Percentiles rank a stretch among this genome's conserved stretches.
phyloP scores from a whole-genome alignment of 2,888 invertebrate species.

The Chrysomela aeneicollis region DNA sequence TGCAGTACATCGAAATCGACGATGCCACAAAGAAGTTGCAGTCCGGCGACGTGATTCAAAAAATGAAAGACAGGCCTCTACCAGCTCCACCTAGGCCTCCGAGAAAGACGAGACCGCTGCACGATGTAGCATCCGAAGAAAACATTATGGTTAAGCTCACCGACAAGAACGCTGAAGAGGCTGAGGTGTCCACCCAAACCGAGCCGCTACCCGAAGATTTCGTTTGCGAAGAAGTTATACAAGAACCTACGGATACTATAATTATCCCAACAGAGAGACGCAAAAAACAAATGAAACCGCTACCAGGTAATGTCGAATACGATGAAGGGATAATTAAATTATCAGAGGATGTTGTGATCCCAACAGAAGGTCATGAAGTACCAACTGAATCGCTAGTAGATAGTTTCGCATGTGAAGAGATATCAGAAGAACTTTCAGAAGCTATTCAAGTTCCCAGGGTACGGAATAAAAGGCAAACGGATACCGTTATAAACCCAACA shows the following conservation, averaged over 20 bases:
- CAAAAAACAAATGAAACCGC: constrained; percentile 17
- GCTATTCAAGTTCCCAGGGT: too few species aligned
- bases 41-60: constrained; percentile 78
- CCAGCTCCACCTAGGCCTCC: constrained; percentile 89
- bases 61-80: constrained; percentile 85
- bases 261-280: constrained; percentile 29
- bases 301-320: not conserved
- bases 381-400: too few species aligned
- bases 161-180: constrained; percentile 66
- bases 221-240: constrained; percentile 67
- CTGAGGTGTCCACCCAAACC: constrained; percentile 84
- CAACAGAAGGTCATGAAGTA: too few species aligned
- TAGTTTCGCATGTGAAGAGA: too few species aligned
- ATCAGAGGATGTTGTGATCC: too few species aligned
- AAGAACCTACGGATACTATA: constrained; percentile 41
- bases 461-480: too few species aligned
- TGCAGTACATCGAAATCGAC: constrained; percentile 70
- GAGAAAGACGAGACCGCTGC: constrained; percentile 59
- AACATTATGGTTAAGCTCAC: constrained; percentile 41
- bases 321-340: too few species aligned
- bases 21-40: constrained; percentile 71
- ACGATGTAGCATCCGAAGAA: constrained; percentile 55
- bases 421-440: not conserved
- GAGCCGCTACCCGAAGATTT: constrained; percentile 85
- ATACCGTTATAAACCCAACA: not conserved